phyloP scores from a whole-genome alignment of 2,797 vertebrate genomes.

The Melanotaenia boesemani region DNA sequence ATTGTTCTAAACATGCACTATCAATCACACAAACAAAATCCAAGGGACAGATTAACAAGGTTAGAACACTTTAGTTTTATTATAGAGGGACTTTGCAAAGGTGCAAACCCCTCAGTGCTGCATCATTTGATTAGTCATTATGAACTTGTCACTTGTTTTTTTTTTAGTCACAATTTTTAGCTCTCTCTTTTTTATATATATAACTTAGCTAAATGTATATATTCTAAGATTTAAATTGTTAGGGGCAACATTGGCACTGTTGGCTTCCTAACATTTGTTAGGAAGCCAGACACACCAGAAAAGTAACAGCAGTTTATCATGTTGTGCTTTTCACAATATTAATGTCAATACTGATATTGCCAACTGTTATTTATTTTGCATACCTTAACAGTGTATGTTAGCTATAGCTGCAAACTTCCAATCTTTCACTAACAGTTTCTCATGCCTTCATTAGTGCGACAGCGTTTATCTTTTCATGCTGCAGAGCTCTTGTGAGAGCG shows the following conservation, averaged over 20 bases:
- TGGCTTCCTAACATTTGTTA: constrained; percentile 7
- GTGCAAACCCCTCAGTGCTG: too few species aligned
- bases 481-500: constrained; percentile 31
- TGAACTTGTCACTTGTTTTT: too few species aligned
- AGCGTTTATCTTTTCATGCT: constrained; percentile 45
- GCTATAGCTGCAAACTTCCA: constrained; percentile 24
- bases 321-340: constrained; percentile 13
- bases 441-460: constrained; percentile 50
- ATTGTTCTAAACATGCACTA: too few species aligned
- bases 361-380: constrained; percentile 22
- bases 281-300: background rate
- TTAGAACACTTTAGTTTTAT: too few species aligned
- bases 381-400: constrained; percentile 1
- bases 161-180: background rate
- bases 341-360: constrained; percentile 26
- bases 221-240: constrained; percentile 11
- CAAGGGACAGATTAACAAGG: too few species aligned
- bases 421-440: constrained; percentile 30
- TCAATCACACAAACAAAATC: too few species aligned
- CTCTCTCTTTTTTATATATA: background rate
- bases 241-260: too few species aligned
- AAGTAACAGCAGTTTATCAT: constrained; percentile 13
- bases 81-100: too few species aligned
- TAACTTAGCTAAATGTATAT: background rate
- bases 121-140: too few species aligned